Evolutionary conservation across 2,113 vertebrate genomes (phyloP).

Genomic region (Apus apus): DNA sequence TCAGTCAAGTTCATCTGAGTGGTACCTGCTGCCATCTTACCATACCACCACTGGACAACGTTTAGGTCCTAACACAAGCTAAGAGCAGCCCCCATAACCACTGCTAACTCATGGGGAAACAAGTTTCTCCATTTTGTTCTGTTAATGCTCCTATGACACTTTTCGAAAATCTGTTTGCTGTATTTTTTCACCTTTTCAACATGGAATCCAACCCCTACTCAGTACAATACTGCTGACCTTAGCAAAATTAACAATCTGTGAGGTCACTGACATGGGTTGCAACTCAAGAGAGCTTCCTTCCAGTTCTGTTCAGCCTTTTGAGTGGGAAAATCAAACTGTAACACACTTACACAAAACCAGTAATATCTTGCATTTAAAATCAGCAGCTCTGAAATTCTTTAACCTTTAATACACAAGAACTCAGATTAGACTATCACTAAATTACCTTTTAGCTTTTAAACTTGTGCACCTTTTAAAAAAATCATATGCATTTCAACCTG

Average conservation of each 20-base stretch:
- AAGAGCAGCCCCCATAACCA: neutral
- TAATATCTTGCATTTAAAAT: neutral
- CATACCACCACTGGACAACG: neutral
- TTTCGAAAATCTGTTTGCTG: neutral
- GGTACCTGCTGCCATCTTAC: neutral
- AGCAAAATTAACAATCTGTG: neutral
- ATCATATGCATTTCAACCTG: neutral
- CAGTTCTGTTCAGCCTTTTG: neutral
- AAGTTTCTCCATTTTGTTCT: neutral
- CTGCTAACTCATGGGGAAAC: neutral
- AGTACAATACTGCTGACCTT: neutral
- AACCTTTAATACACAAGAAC: neutral
- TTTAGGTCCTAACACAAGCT: neutral
- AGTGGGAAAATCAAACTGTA: neutral
- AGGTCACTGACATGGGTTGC: neutral
- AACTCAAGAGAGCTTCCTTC: neutral
- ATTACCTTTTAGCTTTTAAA: neutral
- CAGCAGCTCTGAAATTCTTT: neutral
- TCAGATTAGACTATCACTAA: neutral
- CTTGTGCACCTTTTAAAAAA: neutral
- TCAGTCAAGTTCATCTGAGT: neutral
- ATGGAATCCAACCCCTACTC: neutral
- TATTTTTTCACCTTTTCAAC: neutral
- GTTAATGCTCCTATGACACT: rapidly evolving
- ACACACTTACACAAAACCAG: neutral